Base-by-base conservation (phyloP, 2,113 vertebrate species). In the Mesoclemmys tuberculata region DNA sequence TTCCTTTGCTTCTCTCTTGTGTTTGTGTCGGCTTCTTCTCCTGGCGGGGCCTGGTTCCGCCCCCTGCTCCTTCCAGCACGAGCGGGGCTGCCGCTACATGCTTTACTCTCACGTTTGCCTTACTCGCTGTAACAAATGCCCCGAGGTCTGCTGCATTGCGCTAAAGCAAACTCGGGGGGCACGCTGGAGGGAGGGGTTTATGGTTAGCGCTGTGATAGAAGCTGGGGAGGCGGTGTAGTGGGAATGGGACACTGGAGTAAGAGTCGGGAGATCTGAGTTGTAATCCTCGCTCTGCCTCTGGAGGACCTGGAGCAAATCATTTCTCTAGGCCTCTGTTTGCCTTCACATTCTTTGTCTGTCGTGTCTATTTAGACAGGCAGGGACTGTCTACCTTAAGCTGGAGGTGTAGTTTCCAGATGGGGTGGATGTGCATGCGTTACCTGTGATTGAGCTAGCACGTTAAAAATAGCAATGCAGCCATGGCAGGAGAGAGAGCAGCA, bases 1-100 rank as follows among this genome's bases (percentile, higher is more conserved):
- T n/a, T 85, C 27, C 46, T 22, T 49, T 35, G 74, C 90, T 19
- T 82, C 81, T 90, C 58, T 61, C 14, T 54, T 94, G 92, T 96
- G 92, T 41, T 82, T 92, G 5, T 27, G 91, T 38, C 87, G 88
- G 84, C 56, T 54, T n/a, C 80, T 90, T 82, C 92, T 97, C 77
- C 85, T 13, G 38, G 84, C 1, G 1, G 38, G 51, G 38, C 35
- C 48, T 26, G 79, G 92, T 64, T 93, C 51, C 9, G 46, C 58
- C 54, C 54, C 93, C 46, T 3, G 52, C 18, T 10, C 95, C 97
- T 89, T 94, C 91, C 49, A 92, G 93, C 1, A 4, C 77, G 26
- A 95, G 90, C 35, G 64, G 86, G 10, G 79, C 84, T 51, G 46
- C 92, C 81, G 95, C 82, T 10, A 0, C 68, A 48, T 31, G 35